Percentiles rank a stretch among this genome's conserved stretches.
These are phyloP conservation scores for Eristalis arbustorum DNA, from an alignment of 2,888 invertebrate species.

Conservation along the genomic window DNA sequence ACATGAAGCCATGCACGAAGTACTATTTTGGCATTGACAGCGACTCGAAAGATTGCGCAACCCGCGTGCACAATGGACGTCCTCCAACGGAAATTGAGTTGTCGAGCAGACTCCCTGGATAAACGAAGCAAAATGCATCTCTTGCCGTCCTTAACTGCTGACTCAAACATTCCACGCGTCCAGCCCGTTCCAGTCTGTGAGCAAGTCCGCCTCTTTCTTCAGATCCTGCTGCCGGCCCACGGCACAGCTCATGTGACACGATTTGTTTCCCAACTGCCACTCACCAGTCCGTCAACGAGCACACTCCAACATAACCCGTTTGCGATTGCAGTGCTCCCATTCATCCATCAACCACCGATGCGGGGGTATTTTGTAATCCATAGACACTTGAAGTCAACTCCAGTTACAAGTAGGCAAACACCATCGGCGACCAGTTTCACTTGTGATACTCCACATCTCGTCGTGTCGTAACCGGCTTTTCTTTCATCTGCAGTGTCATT, in stretches of 20 bases:
- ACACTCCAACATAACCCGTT: background rate
- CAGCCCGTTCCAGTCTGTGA: too few relatives aligned
- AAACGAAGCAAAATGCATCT: too few relatives aligned
- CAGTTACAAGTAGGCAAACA: background rate
- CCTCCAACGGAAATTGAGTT: too few relatives aligned
- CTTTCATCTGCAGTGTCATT: background rate
- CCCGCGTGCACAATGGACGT: too few relatives aligned
- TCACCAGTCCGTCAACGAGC: background rate
- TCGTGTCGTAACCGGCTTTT: background rate
- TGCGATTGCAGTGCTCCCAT: background rate
- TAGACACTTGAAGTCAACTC: background rate
- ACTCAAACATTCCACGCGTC: too few relatives aligned
- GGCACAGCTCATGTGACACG: background rate
- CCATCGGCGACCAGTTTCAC: background rate
- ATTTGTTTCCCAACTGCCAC: background rate
- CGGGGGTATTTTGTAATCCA: background rate
- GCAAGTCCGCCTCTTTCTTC: background rate
- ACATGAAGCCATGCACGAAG: too few relatives aligned
- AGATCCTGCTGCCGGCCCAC: background rate
- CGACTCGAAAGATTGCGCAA: too few relatives aligned
- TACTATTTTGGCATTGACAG: too few relatives aligned
- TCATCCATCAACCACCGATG: background rate
- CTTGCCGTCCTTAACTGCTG: too few relatives aligned
- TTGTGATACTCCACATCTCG: background rate
- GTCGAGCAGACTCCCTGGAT: too few relatives aligned